Base-by-base conservation (phyloP, 2,797 vertebrate genomes). In the Limosa lapponica region DNA sequence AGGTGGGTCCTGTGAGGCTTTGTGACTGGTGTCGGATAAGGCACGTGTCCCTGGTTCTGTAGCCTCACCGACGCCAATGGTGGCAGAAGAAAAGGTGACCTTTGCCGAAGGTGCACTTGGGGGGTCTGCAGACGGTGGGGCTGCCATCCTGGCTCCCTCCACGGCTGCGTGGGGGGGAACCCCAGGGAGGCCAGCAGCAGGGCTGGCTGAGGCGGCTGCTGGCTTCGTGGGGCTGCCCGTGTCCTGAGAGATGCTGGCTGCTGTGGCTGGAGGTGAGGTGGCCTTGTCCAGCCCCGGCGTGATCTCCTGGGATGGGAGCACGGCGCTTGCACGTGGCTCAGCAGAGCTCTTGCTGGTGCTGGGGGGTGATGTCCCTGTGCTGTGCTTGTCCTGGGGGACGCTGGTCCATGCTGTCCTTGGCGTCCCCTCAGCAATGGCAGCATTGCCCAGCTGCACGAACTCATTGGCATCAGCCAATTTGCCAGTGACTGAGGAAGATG, bases 101-200 rank as follows among this genome's bases (percentile, higher is more conserved):
- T 71, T 69, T 41, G 13, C 41, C 1, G 15, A 72, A 32, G 77
- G 34, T 30, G 52, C 1, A 0, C 30, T 11, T 18, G 19, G 2
- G 3, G 6, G 8, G 1, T 39, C 71, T 65, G 59, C 58, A 41
- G 80, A 3, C 0, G 0, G 11, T 30, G 51, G 39, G 24, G 39
- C 10, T 8, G 4, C 36, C 4, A 1, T 44, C 43, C 64, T 62
- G 51, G 19, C 36, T 88, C 25, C 34, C 6, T 73, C 59, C 6
- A 28, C 0, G 2, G 49, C 70, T 92, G 39, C 0, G 0, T 0
- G 6, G 0, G 2, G 16, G 6, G 7, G 10, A 5, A 1, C 7
- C 12, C 37, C 0, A 0, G 5, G 20, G 32, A 73, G 11, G 16
- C 12, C 30, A 30, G 59, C 0, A 2, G 12, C 30, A 46, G 13